These are phyloP conservation scores for Notothenia rossii DNA, from an alignment of 2,113 vertebrate species.

Conservation along the genomic window DNA sequence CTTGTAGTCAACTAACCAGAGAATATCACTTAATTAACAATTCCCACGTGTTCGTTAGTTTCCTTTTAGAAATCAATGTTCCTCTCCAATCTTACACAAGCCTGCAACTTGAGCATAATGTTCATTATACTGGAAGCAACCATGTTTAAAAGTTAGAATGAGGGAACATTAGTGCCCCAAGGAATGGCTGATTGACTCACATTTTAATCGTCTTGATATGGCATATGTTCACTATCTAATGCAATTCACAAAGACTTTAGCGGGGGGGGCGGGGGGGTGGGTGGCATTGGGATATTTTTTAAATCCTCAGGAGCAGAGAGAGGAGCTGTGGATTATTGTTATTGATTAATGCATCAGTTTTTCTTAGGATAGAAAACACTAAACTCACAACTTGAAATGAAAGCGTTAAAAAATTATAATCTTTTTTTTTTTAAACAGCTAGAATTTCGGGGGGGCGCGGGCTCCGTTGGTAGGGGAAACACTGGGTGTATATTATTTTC, in stretches of 20 bases:
- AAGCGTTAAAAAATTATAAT: too few species aligned
- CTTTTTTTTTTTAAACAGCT: too few species aligned
- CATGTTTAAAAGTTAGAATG: neutral
- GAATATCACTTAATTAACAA: slow-evolving; percentile 49
- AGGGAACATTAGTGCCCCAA: slow-evolving; percentile 5
- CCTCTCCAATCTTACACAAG: slow-evolving; percentile 26
- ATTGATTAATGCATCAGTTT: too few species aligned
- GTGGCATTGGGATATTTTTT: too few species aligned
- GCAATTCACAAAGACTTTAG: neutral
- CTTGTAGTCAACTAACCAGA: slow-evolving; percentile 34
- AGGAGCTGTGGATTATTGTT: too few species aligned
- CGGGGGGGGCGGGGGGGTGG: too few species aligned
- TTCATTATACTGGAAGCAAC: slow-evolving; percentile 12
- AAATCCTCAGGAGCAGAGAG: too few species aligned
- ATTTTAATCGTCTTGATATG: slow-evolving; percentile 9
- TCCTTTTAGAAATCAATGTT: slow-evolving; percentile 4
- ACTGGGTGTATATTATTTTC: neutral
- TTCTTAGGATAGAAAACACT: too few species aligned
- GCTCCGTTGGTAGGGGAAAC: too few species aligned
- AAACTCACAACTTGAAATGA: too few species aligned
- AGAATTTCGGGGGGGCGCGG: too few species aligned
- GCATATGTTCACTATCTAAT: neutral
- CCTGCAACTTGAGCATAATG: slow-evolving; percentile 5
- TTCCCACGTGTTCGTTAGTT: slow-evolving; percentile 22
- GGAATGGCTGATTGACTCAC: slow-evolving; percentile 7